Percentiles rank a stretch among this genome's conserved stretches.
phyloP scores from a whole-genome alignment of 2,888 invertebrate genomes.

The Tipula helvola region DNA sequence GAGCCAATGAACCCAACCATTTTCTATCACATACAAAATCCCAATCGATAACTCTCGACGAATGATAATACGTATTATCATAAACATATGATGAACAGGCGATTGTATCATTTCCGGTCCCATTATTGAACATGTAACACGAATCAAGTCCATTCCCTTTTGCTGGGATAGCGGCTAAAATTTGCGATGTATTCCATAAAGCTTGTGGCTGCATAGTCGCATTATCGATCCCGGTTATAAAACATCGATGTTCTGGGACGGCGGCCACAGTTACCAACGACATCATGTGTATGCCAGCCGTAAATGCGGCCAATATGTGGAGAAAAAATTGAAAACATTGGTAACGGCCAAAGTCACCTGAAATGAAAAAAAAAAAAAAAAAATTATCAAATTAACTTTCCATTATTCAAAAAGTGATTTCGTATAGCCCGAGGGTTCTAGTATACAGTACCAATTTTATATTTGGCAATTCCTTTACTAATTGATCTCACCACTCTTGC shows the following conservation, averaged over 20 bases:
- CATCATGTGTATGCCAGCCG: conserved; percentile 73
- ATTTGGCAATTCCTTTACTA: too few species aligned
- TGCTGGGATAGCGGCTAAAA: conserved; percentile 44
- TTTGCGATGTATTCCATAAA: conserved; percentile 42
- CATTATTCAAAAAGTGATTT: not conserved
- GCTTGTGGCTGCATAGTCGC: conserved; percentile 36
- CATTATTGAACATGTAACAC: conserved; percentile 41
- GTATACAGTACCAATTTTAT: too few species aligned
- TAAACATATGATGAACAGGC: conserved; percentile 51
- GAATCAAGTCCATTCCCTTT: conserved; percentile 46
- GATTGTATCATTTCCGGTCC: conserved; percentile 30
- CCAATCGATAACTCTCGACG: conserved; percentile 72
- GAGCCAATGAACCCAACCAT: conserved; percentile 72
- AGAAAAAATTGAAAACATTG: conserved; percentile 66
- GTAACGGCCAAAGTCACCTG: conserved; percentile 73
- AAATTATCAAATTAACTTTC: not conserved
- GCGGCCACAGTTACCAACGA: conserved; percentile 69
- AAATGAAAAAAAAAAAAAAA: conserved; percentile 20
- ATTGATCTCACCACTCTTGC: too few species aligned
- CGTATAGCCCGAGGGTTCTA: too few species aligned
- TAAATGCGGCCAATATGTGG: conserved; percentile 62
- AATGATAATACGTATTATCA: conserved; percentile 57
- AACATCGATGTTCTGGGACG: conserved; percentile 42
- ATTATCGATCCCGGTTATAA: conserved; percentile 39
- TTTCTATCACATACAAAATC: conserved; percentile 63